Percentiles rank a stretch among this genome's conserved stretches.
These are phyloP conservation scores for Xiphias gladius DNA, from an alignment of 2,113 vertebrate genomes.

Conservation along the genomic window DNA sequence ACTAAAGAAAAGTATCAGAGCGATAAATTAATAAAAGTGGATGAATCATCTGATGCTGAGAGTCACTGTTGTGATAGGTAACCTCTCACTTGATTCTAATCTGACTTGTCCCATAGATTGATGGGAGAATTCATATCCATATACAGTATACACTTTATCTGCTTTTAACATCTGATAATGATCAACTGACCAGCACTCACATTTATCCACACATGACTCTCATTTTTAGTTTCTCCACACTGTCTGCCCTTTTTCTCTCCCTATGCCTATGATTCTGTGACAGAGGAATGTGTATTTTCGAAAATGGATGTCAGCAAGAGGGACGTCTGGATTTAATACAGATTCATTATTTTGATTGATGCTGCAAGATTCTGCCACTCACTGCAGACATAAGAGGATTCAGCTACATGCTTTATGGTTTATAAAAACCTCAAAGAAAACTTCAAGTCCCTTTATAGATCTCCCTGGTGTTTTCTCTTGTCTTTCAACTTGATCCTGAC, in stretches of 20 bases:
- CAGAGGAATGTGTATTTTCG: constrained; percentile 47
- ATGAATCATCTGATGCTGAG: background rate
- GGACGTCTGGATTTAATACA: constrained; percentile 62
- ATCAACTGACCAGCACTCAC: background rate
- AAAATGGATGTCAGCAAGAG: constrained; percentile 54
- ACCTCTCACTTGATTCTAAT: background rate
- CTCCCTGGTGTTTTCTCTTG: constrained; percentile 53
- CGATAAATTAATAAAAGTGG: background rate
- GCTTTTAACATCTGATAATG: constrained; percentile 6
- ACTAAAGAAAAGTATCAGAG: background rate
- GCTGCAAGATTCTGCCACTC: constrained; percentile 58
- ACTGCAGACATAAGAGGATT: constrained; percentile 58
- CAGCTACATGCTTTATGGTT: constrained; percentile 65
- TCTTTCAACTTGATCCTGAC: constrained; percentile 71
- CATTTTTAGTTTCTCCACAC: background rate
- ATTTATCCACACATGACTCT: background rate
- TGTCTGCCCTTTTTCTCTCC: background rate
- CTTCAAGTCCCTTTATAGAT: constrained; percentile 65
- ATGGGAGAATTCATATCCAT: background rate
- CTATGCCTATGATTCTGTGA: background rate
- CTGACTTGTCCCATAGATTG: background rate
- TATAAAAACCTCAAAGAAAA: constrained; percentile 73
- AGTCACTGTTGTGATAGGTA: background rate
- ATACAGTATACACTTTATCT: background rate
- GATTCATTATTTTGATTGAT: constrained; percentile 77